Evolutionary conservation across 53 echinoderm and acorn worm genomes (phyloP).

Genomic region (Mesocentrotus franciscanus): DNA sequence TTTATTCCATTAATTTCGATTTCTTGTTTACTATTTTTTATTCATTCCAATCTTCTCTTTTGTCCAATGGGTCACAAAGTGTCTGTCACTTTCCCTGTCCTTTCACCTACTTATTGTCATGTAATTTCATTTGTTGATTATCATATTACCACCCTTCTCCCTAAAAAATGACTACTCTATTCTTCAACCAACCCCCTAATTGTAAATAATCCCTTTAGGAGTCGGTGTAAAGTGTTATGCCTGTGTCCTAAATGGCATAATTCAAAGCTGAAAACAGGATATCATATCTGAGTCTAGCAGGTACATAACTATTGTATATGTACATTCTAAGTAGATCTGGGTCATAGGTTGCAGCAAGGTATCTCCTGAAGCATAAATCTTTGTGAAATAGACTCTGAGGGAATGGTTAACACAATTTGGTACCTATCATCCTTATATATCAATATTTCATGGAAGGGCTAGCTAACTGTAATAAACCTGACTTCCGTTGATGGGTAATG

Average conservation of each 20-base stretch:
- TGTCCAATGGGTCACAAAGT: not conserved
- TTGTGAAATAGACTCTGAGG: not conserved
- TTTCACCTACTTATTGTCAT: too few relatives aligned
- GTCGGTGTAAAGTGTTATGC: too few relatives aligned
- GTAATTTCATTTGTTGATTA: not conserved
- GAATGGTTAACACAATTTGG: not conserved
- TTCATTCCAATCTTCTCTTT: too few relatives aligned
- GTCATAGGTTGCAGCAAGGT: not conserved
- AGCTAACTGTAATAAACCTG: not conserved
- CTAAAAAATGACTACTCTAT: not conserved
- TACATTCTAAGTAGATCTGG: not conserved
- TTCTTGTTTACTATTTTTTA: too few relatives aligned
- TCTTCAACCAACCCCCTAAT: not conserved
- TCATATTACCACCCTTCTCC: not conserved
- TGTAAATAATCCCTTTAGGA: not conserved
- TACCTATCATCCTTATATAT: not conserved
- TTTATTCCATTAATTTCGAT: too few relatives aligned
- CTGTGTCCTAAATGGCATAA: not conserved
- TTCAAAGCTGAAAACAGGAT: too few relatives aligned
- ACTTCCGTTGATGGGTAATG: not conserved
- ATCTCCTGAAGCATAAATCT: not conserved
- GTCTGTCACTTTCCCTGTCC: not conserved
- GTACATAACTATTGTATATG: too few relatives aligned
- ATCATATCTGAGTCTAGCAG: too few relatives aligned
- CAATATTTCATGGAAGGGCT: not conserved